Conservation (phyloP, 1,140 invertebrate genomes). For the Aplysia californica region DNA sequence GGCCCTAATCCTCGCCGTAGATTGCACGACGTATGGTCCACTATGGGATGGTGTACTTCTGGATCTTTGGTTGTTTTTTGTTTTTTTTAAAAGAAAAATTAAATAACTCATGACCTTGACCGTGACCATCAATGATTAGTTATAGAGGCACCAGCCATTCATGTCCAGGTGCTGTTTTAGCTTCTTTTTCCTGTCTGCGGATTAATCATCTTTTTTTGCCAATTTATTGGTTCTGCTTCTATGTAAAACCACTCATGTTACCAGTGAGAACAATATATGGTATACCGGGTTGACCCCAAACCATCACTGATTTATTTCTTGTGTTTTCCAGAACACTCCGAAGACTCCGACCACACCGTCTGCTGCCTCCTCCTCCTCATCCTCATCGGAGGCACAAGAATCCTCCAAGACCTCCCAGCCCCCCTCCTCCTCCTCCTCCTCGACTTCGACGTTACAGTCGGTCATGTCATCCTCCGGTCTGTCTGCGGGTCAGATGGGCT, state of each 20-base stretch:
- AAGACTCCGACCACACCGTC: slow-evolving; percentile 28
- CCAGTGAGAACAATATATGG: too few relatives aligned
- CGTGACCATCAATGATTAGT: background rate
- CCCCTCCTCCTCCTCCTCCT: background rate
- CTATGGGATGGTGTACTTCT: too few relatives aligned
- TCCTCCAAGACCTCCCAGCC: background rate
- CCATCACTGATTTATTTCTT: background rate
- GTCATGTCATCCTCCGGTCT: background rate
- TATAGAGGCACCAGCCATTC: background rate
- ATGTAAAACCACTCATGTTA: background rate
- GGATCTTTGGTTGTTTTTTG: too few relatives aligned
- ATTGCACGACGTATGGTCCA: too few relatives aligned
- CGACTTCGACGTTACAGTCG: background rate
- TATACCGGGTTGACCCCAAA: background rate
- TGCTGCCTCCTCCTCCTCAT: slow-evolving; percentile 19
- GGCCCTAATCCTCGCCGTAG: too few relatives aligned
- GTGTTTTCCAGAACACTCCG: slow-evolving; percentile 12
- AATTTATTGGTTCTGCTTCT: background rate
- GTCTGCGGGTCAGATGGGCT: background rate
- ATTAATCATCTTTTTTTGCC: background rate
- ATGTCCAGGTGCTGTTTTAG: background rate
- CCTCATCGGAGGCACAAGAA: background rate
- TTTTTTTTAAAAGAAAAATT: too few relatives aligned
- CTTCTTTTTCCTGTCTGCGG: background rate
- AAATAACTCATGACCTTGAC: too few relatives aligned